phyloP scores from a whole-genome alignment of 2,113 vertebrate genomes.

The Manacus vitellinus region DNA sequence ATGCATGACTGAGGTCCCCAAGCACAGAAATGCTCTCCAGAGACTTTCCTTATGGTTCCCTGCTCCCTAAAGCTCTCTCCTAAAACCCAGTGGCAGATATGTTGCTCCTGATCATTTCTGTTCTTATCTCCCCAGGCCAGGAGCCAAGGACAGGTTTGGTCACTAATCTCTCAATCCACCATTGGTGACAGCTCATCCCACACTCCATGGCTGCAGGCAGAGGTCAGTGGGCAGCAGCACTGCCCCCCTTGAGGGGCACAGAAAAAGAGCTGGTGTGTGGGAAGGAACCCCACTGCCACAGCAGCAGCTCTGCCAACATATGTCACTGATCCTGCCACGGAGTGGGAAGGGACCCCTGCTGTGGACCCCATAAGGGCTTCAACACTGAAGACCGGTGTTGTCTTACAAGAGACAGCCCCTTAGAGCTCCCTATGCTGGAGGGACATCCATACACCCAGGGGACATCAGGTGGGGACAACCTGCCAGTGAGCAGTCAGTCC shows the following conservation, averaged over 20 bases:
- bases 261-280: not conserved
- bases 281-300: not conserved
- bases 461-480: not conserved
- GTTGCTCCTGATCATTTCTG: not conserved
- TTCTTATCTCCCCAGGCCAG: not conserved
- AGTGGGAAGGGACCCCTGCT: not conserved
- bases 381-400: not conserved
- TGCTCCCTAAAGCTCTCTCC: not conserved
- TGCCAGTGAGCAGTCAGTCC: accelerated
- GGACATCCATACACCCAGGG: too few species aligned
- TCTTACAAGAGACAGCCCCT: not conserved
- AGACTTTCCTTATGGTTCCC: not conserved
- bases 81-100: not conserved
- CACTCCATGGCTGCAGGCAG: not conserved
- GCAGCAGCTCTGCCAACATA: not conserved
- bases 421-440: not conserved
- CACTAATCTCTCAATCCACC: not conserved
- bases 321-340: too few species aligned
- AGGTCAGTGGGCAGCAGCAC: not conserved
- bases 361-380: accelerated
- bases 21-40: not conserved
- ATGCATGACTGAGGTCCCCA: not conserved
- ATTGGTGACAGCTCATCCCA: accelerated
- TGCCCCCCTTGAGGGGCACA: not conserved
- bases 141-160: not conserved